Evolutionary conservation across 2,888 invertebrate species (phyloP), one percentile per base, ranked within the genome.

Genomic region (Melanargia galathea): DNA sequence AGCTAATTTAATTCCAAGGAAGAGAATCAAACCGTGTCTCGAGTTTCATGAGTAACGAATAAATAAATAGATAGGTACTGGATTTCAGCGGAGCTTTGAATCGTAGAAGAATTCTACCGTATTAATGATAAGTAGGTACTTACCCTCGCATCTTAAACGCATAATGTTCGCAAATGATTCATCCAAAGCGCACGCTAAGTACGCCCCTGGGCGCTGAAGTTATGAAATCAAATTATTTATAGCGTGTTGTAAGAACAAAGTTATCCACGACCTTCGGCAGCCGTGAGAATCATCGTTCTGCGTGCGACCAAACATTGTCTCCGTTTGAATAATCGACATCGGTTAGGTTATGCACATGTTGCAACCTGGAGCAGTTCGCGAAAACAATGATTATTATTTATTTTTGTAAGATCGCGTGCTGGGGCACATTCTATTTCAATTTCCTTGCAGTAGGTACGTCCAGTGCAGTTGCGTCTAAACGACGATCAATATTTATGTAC

Each of bases 211-310:
- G 81, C 77, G 78, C 73, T 71, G 77, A 79, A 78, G 73, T 90
- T 90, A 87, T 86, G 90, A 90, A 90, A 90, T 83, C 80, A 85
- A 86, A 88, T 87, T 85, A 87, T 89, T 88, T 87, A 82, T 86
- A 87, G 77, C 81, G 83, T 90, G 89, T 90, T 84, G 89, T 87
- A 90, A 90, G 84, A 79, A 75, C 78, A 72, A 78, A 83, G 82
- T 83, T 87, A 87, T 86, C 84, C 83, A 77, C 86, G 87, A 89
- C 90, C 90, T 90, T 90, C 89, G 84, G 82, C 81, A 80, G 79
- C 81, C 90, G 90, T 90, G 90, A 87, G 90, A 90, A 88, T 82
- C 81, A 74, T 77, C 79, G 76, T 75, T 70, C 78, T 73, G 81
- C 84, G 86, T 86, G 86, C 81, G 87, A 87, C 84, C 78, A 69